Evolutionary conservation across 1,140 invertebrate species (phyloP).

Genomic region (Gryllus bimaculatus): DNA sequence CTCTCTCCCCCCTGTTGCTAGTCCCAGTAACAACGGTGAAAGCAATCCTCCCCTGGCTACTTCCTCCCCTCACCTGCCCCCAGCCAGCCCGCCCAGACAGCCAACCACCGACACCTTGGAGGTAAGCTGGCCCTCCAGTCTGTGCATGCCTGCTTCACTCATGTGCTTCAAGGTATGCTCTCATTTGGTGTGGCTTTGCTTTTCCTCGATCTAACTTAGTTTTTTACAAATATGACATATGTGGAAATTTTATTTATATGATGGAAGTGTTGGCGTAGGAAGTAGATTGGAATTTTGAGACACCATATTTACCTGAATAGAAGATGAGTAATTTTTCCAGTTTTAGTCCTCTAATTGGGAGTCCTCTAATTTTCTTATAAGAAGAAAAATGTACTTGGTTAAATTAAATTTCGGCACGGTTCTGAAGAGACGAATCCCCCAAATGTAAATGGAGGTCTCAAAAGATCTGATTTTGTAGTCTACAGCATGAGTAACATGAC

Average conservation of each 20-base stretch:
- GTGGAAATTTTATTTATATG: neutral
- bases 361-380: too few relatives aligned
- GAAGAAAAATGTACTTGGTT: too few relatives aligned
- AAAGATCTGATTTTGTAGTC: too few relatives aligned
- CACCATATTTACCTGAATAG: too few relatives aligned
- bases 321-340: too few relatives aligned
- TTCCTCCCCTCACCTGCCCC: neutral
- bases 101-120: conserved; percentile 32
- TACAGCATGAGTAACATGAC: too few relatives aligned
- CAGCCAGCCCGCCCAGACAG: neutral
- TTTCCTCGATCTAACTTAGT: neutral
- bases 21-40: neutral
- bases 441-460: too few relatives aligned
- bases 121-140: conserved; percentile 56
- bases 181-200: conserved; percentile 20
- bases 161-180: conserved; percentile 67
- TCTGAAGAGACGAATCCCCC: too few relatives aligned
- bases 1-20: neutral
- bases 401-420: too few relatives aligned
- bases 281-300: too few relatives aligned
- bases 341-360: too few relatives aligned
- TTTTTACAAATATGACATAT: neutral
- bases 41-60: neutral
- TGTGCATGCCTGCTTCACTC: conserved; percentile 62
- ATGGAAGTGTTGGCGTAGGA: too few relatives aligned